A percentile compares a stretch with the other conserved stretches of the same genome.
These are phyloP conservation scores for Rachycentron canadum DNA, from an alignment of 2,797 vertebrate genomes.

Conservation along the genomic window DNA sequence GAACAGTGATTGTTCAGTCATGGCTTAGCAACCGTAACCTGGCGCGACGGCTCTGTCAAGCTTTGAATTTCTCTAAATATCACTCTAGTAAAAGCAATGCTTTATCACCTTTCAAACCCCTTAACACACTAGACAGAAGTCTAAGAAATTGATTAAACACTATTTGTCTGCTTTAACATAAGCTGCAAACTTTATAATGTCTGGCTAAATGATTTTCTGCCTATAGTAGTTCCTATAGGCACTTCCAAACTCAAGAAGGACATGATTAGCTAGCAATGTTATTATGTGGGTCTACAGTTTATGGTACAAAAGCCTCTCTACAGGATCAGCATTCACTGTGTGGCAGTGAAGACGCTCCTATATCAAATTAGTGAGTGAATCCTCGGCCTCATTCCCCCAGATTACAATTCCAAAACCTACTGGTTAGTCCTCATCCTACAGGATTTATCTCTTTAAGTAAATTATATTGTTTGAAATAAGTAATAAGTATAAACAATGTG, in stretches of 20 bases:
- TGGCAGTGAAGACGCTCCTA: not conserved
- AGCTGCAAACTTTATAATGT: constrained; percentile 12
- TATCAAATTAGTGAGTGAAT: not conserved
- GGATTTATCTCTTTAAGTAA: no score
- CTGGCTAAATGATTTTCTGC: not conserved
- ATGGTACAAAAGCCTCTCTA: no score
- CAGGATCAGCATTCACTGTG: not conserved
- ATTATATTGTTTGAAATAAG: no score
- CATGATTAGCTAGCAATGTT: not conserved
- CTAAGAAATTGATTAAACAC: not conserved
- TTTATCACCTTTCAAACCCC: constrained; percentile 15
- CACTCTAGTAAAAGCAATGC: not conserved
- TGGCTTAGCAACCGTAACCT: constrained; percentile 42
- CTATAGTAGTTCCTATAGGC: not conserved
- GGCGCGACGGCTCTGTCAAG: constrained; percentile 7
- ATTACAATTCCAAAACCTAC: no score
- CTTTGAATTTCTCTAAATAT: constrained; percentile 37
- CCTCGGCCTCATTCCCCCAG: no score
- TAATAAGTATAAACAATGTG: no score
- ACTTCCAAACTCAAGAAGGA: not conserved
- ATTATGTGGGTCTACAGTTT: no score
- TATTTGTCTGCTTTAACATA: not conserved
- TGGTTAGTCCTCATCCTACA: no score
- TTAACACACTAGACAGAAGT: not conserved
- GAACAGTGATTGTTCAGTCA: constrained; percentile 25